A percentile compares a stretch with the other conserved stretches of the same genome.
These are phyloP conservation scores for Terebella lapidaria DNA, from an alignment of 2,888 invertebrate species.

Conservation along the genomic window DNA sequence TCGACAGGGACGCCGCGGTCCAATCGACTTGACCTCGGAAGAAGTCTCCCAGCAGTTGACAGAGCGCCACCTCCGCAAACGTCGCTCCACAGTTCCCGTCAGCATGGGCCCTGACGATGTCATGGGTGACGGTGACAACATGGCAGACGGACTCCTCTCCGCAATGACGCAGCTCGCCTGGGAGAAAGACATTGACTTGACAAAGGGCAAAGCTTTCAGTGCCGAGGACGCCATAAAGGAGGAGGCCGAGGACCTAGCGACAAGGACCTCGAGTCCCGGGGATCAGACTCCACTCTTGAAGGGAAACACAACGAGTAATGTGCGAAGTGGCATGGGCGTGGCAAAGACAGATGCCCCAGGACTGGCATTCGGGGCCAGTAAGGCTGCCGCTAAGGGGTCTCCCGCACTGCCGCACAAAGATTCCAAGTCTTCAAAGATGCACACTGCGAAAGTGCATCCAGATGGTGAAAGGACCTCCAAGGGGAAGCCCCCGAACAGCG, in stretches of 20 bases:
- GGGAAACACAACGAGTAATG: not conserved
- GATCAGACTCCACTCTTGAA: not conserved
- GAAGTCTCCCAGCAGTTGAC: conserved; percentile 11
- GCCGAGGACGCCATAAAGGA: not conserved
- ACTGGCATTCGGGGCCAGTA: not conserved
- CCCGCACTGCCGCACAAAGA: not conserved
- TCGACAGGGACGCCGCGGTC: conserved; percentile 28
- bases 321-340: not conserved
- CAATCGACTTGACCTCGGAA: conserved; percentile 20
- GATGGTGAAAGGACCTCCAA: not conserved
- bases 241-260: not conserved
- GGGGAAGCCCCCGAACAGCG: not conserved
- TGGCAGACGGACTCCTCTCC: conserved; percentile 23
- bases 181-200: conserved; percentile 66
- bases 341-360: not conserved
- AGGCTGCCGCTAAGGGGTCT: not conserved
- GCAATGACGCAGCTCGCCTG: conserved; percentile 64
- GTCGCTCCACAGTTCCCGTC: not conserved
- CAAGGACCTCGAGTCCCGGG: not conserved
- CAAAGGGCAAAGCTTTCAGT: conserved; percentile 8
- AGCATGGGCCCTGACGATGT: conserved; percentile 3
- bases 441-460: not conserved
- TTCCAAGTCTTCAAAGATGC: not conserved
- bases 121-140: not conserved
- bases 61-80: conserved; percentile 10